A percentile compares a stretch with the other conserved stretches of the same genome.
Conservation (phyloP, 2,888 invertebrate genomes). For the Sphaerophoria rueppellii region DNA sequence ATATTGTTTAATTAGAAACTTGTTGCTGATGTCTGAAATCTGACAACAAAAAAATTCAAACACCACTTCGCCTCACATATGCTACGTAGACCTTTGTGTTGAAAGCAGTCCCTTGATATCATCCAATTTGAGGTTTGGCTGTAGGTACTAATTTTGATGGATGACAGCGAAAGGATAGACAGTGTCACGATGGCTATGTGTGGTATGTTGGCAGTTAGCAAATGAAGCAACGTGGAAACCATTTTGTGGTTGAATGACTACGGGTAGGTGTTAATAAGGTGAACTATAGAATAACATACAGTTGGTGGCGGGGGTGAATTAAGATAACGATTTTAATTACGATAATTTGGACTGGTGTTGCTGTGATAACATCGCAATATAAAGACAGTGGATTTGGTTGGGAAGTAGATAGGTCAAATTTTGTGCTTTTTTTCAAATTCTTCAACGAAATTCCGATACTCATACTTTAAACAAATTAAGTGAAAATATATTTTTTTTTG, state of each 20-base stretch:
- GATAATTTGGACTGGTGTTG: neutral
- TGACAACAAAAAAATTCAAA: neutral
- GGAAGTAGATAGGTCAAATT: neutral
- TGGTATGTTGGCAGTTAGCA: too few relatives aligned
- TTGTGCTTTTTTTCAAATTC: neutral
- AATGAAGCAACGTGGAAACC: too few relatives aligned
- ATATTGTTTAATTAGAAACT: slow-evolving; percentile 40
- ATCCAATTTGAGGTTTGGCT: too few relatives aligned
- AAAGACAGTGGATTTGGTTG: neutral
- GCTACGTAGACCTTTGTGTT: too few relatives aligned
- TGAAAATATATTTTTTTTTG: neutral
- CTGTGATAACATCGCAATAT: neutral
- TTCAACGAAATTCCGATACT: neutral
- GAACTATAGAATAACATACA: too few relatives aligned
- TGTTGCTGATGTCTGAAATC: slow-evolving; percentile 42
- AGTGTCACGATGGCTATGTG: too few relatives aligned
- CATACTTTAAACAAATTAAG: neutral
- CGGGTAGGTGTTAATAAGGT: too few relatives aligned
- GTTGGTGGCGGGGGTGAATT: neutral
- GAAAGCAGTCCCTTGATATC: too few relatives aligned
- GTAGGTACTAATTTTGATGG: too few relatives aligned
- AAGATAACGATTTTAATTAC: slow-evolving; percentile 5
- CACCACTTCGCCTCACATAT: too few relatives aligned
- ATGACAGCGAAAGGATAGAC: too few relatives aligned
- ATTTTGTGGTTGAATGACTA: too few relatives aligned